Evolutionary conservation across 2,888 invertebrate genomes (phyloP).

Genomic region (Kryphioiulus occultus): DNA sequence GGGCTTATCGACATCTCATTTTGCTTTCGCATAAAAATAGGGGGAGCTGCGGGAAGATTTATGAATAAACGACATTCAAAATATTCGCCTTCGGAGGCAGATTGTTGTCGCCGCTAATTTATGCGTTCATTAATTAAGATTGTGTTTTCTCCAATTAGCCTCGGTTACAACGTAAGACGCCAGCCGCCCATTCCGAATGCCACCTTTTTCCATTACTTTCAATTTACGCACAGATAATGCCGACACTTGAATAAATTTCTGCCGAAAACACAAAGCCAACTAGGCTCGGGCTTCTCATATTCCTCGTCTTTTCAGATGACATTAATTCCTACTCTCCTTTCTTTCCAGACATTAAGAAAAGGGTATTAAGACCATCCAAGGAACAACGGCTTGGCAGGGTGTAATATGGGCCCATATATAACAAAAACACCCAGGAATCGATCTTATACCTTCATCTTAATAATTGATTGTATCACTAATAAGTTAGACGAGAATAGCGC

Average conservation of each 20-base stretch:
- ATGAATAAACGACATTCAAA: conserved; percentile 16
- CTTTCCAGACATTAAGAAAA: neutral
- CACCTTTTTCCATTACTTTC: conserved; percentile 39
- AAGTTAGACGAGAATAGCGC: no score
- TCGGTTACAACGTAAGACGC: conserved; percentile 35
- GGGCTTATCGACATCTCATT: conserved; percentile 28
- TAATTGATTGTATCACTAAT: no score
- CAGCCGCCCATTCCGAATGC: neutral
- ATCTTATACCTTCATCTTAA: neutral
- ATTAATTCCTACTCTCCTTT: neutral
- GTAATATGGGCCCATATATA: neutral
- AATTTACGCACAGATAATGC: conserved; percentile 32
- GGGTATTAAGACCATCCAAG: neutral
- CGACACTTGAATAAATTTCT: conserved; percentile 34
- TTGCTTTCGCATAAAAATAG: neutral
- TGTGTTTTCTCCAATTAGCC: conserved; percentile 40
- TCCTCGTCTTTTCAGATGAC: conserved; percentile 28
- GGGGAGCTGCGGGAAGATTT: neutral
- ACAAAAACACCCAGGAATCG: neutral
- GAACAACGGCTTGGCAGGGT: neutral
- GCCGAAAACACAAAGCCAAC: conserved; percentile 4
- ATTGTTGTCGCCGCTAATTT: conserved; percentile 32
- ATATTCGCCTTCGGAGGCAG: conserved; percentile 38
- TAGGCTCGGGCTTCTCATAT: neutral
- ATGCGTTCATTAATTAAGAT: conserved; percentile 38